A percentile compares a stretch with the other conserved stretches of the same genome.
These are phyloP conservation scores for Alectoris magna DNA, from an alignment of 2,797 vertebrate genomes.

Conservation along the genomic window DNA sequence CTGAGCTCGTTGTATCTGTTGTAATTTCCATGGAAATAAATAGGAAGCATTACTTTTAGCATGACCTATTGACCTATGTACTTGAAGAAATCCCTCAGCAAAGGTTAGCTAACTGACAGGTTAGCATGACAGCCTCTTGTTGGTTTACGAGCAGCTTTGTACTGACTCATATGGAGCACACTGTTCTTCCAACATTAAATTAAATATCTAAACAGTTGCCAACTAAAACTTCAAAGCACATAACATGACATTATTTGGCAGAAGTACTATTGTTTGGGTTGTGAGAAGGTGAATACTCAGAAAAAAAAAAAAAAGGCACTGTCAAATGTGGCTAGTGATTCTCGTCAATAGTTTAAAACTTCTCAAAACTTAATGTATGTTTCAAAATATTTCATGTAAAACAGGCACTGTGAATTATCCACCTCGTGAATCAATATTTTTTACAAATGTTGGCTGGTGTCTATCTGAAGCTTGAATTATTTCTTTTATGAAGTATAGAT, in stretches of 20 bases:
- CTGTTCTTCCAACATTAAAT: neutral
- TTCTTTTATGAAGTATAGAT: neutral
- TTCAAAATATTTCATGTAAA: conserved; percentile 29
- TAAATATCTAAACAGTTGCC: neutral
- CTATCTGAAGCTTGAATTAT: neutral
- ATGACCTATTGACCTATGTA: neutral
- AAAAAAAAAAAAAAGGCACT: neutral
- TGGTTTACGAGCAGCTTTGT: neutral
- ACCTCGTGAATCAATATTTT: neutral
- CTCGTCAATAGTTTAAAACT: neutral
- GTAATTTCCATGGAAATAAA: neutral
- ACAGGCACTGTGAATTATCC: conserved; percentile 11
- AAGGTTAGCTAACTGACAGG: neutral
- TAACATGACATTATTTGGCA: neutral
- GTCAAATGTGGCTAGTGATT: neutral
- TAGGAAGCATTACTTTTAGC: neutral
- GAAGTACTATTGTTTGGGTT: neutral
- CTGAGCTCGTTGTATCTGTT: neutral
- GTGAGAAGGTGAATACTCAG: neutral
- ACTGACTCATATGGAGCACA: neutral
- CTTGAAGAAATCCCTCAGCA: neutral
- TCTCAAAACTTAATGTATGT: neutral
- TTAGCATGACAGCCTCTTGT: neutral
- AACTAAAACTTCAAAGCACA: neutral
- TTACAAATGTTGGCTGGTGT: neutral